Percentiles rank a stretch among this genome's conserved stretches.
phyloP scores from a whole-genome alignment of 2,113 vertebrate species.

The Aptenodytes forsteri region DNA sequence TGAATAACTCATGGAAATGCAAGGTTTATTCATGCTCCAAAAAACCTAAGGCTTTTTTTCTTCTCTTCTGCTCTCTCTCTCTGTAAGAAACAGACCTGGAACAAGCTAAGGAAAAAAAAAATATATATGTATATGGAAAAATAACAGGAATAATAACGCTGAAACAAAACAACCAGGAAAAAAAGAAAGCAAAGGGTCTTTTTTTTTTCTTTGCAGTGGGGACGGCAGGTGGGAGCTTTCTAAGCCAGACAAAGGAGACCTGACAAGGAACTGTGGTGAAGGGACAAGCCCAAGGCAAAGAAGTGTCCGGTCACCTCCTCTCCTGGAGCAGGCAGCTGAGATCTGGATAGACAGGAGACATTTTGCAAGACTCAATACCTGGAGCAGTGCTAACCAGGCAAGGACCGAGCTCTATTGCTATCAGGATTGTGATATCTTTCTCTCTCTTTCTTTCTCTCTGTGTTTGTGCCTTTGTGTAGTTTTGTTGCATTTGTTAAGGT shows the following conservation, averaged over 20 bases:
- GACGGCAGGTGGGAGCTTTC: conserved; percentile 23
- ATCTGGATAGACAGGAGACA: conserved; percentile 28
- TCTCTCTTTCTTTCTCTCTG: background rate
- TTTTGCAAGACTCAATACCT: conserved; percentile 20
- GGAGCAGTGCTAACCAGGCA: conserved; percentile 54
- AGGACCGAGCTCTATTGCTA: background rate
- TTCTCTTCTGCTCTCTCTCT: conserved; percentile 18
- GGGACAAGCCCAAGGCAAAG: conserved; percentile 15
- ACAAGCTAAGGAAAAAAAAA: background rate
- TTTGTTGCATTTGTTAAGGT: background rate
- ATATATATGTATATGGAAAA: background rate
- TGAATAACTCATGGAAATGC: conserved; percentile 77
- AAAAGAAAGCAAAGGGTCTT: conserved; percentile 1
- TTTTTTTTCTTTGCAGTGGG: background rate
- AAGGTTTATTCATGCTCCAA: conserved; percentile 75
- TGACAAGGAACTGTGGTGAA: conserved; percentile 9
- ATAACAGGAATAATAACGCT: conserved; percentile 4
- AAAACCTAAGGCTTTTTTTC: conserved; percentile 58
- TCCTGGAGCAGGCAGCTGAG: conserved; percentile 9
- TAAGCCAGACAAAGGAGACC: conserved; percentile 52
- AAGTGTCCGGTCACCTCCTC: background rate
- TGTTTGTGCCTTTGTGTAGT: background rate
- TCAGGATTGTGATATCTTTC: background rate
- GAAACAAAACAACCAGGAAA: background rate
- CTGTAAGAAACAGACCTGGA: conserved; percentile 46